A percentile compares a stretch with the other conserved stretches of the same genome.
phyloP scores from a whole-genome alignment of 2,888 invertebrate species.

The Silvanus unidentatus region DNA sequence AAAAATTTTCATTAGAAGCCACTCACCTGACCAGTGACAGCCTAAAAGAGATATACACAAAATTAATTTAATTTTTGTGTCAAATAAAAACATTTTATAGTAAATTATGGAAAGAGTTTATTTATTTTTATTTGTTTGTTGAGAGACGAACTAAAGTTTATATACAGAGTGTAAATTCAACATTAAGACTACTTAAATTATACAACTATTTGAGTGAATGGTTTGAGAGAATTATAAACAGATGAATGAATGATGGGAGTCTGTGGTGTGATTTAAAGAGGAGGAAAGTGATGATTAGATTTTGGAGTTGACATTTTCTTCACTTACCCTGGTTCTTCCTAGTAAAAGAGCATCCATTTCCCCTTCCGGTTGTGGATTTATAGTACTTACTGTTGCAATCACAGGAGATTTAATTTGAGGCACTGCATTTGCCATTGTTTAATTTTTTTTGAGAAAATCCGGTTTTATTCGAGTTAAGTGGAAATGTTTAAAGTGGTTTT shows the following conservation, averaged over 20 bases:
- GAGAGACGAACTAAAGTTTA: neutral
- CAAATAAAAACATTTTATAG: neutral
- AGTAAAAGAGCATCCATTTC: slow-evolving; percentile 76
- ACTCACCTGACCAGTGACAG: slow-evolving; percentile 17
- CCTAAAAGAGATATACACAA: slow-evolving; percentile 15
- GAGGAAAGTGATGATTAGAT: too few species aligned
- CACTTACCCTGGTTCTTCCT: slow-evolving; percentile 72
- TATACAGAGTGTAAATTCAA: neutral
- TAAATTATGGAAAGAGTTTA: too few species aligned
- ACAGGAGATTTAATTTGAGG: slow-evolving; percentile 50
- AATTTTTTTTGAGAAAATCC: slow-evolving; percentile 2
- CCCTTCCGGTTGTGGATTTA: slow-evolving; percentile 54
- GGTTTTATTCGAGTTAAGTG: too few species aligned
- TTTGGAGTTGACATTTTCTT: too few species aligned
- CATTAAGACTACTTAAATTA: too few species aligned
- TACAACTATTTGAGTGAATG: too few species aligned
- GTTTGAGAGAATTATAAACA: too few species aligned
- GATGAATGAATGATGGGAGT: too few species aligned
- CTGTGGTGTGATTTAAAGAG: too few species aligned
- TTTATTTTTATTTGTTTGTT: too few species aligned
- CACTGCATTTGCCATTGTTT: slow-evolving; percentile 38
- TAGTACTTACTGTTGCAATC: slow-evolving; percentile 52
- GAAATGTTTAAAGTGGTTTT: too few species aligned
- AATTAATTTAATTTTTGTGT: slow-evolving; percentile 1
- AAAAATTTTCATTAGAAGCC: too few species aligned